Percentiles rank a stretch among this genome's conserved stretches.
Evolutionary conservation across 2,888 invertebrate species (phyloP).

Genomic region (Sinodicranocentrus sp.): DNA sequence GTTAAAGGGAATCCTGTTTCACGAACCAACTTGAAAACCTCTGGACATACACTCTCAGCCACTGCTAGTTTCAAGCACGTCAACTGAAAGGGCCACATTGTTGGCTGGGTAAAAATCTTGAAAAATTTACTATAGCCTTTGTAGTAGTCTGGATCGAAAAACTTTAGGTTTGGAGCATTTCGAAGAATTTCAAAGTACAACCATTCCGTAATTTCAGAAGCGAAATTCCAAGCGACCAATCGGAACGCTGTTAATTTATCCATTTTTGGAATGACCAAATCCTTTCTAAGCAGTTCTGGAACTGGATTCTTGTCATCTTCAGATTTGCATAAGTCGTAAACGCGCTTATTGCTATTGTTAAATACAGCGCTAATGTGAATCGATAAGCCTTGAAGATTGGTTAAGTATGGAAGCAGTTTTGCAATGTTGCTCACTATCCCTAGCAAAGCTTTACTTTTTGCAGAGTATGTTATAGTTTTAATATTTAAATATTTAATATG

Average conservation of each 20-base stretch:
- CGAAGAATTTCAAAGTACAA: slow-evolving; percentile 37
- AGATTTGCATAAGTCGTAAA: no score
- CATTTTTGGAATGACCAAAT: background rate
- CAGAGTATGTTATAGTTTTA: slow-evolving; percentile 7
- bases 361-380: slow-evolving; percentile 22
- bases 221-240: slow-evolving; percentile 44
- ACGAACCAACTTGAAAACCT: background rate
- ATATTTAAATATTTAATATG: slow-evolving; percentile 36
- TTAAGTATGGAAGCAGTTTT: slow-evolving; percentile 5
- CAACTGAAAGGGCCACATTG: slow-evolving; percentile 33
- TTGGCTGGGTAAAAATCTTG: slow-evolving; percentile 30
- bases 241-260: slow-evolving; percentile 32
- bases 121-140: slow-evolving; percentile 34
- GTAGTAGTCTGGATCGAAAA: slow-evolving; percentile 48
- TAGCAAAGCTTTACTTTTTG: background rate
- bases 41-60: background rate
- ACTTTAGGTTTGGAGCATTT: slow-evolving; percentile 20
- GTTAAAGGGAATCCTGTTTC: slow-evolving; percentile 22
- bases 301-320: no score
- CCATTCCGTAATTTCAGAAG: slow-evolving; percentile 47
- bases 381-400: slow-evolving; percentile 28
- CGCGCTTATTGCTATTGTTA: no score
- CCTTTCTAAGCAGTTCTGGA: no score
- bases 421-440: slow-evolving; percentile 17
- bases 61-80: slow-evolving; percentile 41